Evolutionary conservation across 2,888 invertebrate species (phyloP), one percentile per base, ranked within the genome.

Genomic region (Agriotes lineatus): DNA sequence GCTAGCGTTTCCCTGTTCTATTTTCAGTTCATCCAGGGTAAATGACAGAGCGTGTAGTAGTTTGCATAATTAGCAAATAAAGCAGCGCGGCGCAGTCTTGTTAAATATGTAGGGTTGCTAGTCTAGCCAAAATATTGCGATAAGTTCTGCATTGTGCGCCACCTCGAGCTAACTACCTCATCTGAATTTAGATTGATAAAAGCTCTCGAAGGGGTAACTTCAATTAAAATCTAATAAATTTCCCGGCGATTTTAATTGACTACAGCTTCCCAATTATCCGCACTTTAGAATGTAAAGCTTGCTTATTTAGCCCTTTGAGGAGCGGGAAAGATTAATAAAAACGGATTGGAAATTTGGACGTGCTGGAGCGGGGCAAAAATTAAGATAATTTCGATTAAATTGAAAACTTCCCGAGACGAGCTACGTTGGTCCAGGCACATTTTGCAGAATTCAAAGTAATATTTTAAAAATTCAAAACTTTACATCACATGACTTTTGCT

Each of bases 181-280:
- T 65, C 59, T 65, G 37, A 65, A 65, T 65, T 58, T 59, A 65
- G 65, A 65, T 65, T 65, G 59, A 65, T 59, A 65, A 65, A 65
- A 65, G 65, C 45, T 59, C 59, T 59, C 50, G 39, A 65, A 58
- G 59, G 50, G 58, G 58, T 58, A 50, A 52, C 65, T 65, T 59
- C 59, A 65, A 65, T 65, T 65, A 65, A 65, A 58, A 59, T 39
- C 59, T 65, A 58, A 65, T 65, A 65, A 65, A 65, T 65, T 59
- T 20, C 25, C 35, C 12, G 44, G 18, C n/a, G 44, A 54, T 60
- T 67, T 44, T 66, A 42, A 45, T 60, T 35, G 54, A 54, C 44
- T 54, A 12, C 66, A 14, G 33, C 54, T 33, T 54, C 37, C 14
- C 58, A 58, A 58, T 58, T 58, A 58, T 9, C 56, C 39, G 7